Evolutionary conservation across 2,797 vertebrate genomes (phyloP), one percentile per base, ranked within the genome.

Genomic region (Luscinia luscinia): DNA sequence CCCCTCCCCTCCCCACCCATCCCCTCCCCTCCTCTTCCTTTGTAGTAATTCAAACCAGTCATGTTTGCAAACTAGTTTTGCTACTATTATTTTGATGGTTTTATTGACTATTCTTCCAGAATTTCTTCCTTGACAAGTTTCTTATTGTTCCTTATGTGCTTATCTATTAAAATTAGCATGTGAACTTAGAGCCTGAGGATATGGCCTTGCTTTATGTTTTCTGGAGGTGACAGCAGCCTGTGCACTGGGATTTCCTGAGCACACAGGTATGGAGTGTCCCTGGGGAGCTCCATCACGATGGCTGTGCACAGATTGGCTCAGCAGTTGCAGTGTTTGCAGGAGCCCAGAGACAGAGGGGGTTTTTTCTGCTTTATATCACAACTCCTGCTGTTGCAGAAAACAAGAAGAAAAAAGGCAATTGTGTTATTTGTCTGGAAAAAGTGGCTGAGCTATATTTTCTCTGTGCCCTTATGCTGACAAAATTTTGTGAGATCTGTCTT

Each of bases 61-160:
- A 14, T 51, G 34, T 73, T 87, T 95, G 64, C 64, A 79, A 20
- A 54, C 78, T 46, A 57, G 24, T 73, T 84, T 80, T 90, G 38
- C 15, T 77, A 7, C 70, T 61, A 34, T 34, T 34, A 34, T 34
- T 34, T 34, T 34, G 34, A 34, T 38, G 57, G 16, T 70, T 93
- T 94, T 95, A 83, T 91, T 74, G 80, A 87, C 49, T 22, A 0
- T 38, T 91, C 45, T 83, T 76, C 57, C 69, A 59, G 62, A 73
- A 43, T 90, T 89, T 84, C 28, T 69, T 68, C 24, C 36, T 75
- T 64, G 59, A 45, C 46, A 74, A 73, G 30, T 61, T 88, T 88
- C 32, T 80, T 46, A 26, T 9, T 52, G 4, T 34, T 46, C 21
- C 28, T 79, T 8, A 1, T 36, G 17, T 54, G 21, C n/a, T 88